Evolutionary conservation across 2,797 vertebrate genomes (phyloP).

Genomic region (Mus caroli): DNA sequence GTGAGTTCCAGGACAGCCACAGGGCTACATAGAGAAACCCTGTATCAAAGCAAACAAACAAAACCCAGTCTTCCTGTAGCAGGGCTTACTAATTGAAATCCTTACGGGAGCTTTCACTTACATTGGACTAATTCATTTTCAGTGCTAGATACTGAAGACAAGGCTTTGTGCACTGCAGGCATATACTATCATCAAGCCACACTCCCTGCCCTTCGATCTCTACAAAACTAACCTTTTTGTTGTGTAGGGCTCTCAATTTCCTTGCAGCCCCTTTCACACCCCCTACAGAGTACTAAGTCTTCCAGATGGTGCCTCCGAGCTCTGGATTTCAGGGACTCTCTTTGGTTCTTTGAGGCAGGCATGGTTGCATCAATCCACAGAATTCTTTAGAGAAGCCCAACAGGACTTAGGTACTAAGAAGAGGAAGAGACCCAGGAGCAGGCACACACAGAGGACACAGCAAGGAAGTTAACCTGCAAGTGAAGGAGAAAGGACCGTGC

Average conservation of each 20-base stretch:
- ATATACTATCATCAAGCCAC: neutral
- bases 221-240: accelerated
- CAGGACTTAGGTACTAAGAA: neutral
- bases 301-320: too few species aligned
- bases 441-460: neutral
- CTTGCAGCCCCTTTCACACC: too few species aligned
- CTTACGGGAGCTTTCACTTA: neutral
- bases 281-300: accelerated
- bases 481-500: neutral
- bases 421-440: neutral
- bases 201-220: neutral
- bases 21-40: neutral
- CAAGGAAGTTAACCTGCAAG: neutral
- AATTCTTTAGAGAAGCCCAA: neutral
- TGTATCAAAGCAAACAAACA: neutral
- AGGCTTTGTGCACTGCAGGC: neutral
- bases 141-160: neutral
- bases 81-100: neutral
- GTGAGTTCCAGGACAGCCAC: neutral
- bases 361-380: neutral
- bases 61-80: neutral
- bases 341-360: too few species aligned
- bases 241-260: neutral
- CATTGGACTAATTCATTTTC: neutral
- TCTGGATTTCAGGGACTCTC: too few species aligned